Conservation (phyloP, 2,113 vertebrate genomes). For the Paracanthobrama guichenoti region DNA sequence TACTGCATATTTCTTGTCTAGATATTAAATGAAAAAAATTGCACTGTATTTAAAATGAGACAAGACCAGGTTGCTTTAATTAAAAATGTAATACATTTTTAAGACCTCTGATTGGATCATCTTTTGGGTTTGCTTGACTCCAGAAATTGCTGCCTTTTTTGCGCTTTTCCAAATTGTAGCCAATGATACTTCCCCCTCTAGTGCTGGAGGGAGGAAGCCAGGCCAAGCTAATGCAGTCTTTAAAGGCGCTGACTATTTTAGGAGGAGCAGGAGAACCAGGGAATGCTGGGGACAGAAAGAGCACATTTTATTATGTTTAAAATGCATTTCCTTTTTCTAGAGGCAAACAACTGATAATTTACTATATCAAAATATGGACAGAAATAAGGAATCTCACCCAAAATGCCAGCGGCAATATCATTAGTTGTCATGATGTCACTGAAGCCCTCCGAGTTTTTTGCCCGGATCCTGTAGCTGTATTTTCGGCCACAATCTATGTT, state of each 20-base stretch:
- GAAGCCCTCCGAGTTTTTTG: slow-evolving; percentile 77
- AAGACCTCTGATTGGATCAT: slow-evolving; percentile 72
- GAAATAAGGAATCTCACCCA: slow-evolving; percentile 71
- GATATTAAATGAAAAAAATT: slow-evolving; percentile 1
- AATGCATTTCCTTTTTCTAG: neutral
- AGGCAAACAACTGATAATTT: neutral
- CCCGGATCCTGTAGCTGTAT: slow-evolving; percentile 84
- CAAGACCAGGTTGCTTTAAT: neutral
- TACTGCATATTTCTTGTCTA: slow-evolving; percentile 77
- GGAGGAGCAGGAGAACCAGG: slow-evolving; percentile 81
- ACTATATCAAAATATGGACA: neutral
- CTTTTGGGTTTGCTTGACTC: slow-evolving; percentile 73
- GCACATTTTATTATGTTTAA: neutral
- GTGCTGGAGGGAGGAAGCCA: slow-evolving; percentile 80
- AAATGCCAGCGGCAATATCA: slow-evolving; percentile 77
- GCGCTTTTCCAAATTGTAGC: slow-evolving; percentile 87
- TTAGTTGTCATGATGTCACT: slow-evolving; percentile 80
- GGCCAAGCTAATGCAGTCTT: slow-evolving; percentile 75
- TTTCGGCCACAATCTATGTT: slow-evolving; percentile 78
- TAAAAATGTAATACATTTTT: neutral
- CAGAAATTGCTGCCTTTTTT: slow-evolving; percentile 86
- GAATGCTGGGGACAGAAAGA: slow-evolving; percentile 71
- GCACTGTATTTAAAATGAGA: neutral
- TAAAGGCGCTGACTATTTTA: slow-evolving; percentile 78
- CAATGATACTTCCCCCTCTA: slow-evolving; percentile 80